phyloP scores from a whole-genome alignment of 2,113 vertebrate species.

The Notechis scutatus region DNA sequence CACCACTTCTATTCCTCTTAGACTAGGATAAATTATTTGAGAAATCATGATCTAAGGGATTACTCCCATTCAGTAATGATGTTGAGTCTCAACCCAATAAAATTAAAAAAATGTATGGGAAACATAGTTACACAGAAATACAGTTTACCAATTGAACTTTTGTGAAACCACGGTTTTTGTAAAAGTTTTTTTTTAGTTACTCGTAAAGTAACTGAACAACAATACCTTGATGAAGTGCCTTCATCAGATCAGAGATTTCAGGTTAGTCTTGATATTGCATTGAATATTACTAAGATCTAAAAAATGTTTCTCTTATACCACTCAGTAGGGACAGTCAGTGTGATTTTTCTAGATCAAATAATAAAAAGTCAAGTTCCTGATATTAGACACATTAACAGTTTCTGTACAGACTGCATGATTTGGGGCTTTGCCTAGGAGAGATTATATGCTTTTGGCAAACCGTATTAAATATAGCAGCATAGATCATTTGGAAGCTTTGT shows the following conservation, averaged over 20 bases:
- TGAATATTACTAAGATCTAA: constrained; percentile 20
- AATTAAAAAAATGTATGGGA: not conserved
- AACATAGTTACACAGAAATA: not conserved
- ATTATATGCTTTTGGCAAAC: constrained; percentile 18
- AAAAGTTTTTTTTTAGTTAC: not conserved
- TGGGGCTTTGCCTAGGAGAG: constrained; percentile 6
- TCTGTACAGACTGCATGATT: constrained; percentile 3
- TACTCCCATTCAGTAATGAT: not conserved
- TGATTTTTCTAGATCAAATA: not conserved
- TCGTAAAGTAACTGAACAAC: not conserved
- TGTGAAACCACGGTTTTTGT: not conserved
- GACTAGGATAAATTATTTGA: not conserved
- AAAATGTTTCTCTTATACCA: not conserved
- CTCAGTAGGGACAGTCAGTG: not conserved
- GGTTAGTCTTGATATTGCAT: not conserved
- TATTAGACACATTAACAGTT: not conserved
- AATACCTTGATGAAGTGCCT: not conserved
- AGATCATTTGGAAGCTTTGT: not conserved
- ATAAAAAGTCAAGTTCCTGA: not conserved
- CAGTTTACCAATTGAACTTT: not conserved
- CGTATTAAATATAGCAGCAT: constrained; percentile 19
- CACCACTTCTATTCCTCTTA: not conserved
- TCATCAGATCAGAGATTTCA: constrained; percentile 7
- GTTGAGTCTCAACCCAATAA: not conserved
- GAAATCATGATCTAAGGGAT: not conserved